Conservation (phyloP, 1,140 invertebrate genomes). For the Eupeodes corollae region DNA sequence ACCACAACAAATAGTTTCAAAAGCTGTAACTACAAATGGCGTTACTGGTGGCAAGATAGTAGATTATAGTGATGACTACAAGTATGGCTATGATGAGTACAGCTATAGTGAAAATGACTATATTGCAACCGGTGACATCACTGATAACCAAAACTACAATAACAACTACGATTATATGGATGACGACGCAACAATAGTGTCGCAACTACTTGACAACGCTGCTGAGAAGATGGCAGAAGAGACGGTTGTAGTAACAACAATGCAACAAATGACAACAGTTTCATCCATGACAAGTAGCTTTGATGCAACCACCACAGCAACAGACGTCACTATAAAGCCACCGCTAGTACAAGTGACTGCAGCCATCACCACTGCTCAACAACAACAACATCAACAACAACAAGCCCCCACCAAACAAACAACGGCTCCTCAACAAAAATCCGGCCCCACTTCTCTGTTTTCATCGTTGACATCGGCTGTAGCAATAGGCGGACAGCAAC, state of each 20-base stretch:
- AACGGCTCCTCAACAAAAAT: conserved; percentile 1
- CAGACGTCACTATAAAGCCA: too few relatives aligned
- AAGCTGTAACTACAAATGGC: not conserved
- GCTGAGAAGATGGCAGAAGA: not conserved
- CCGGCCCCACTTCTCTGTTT: conserved; percentile 2
- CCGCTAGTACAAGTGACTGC: too few relatives aligned
- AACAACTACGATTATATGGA: conserved; percentile 1
- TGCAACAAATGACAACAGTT: not conserved
- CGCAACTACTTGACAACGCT: too few relatives aligned
- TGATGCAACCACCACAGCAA: not conserved
- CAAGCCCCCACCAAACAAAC: not conserved
- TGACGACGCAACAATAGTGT: not conserved
- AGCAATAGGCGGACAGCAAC: not conserved
- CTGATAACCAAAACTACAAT: conserved; percentile 1
- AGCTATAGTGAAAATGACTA: conserved; percentile 9
- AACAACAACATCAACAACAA: not conserved
- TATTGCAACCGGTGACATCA: conserved; percentile 9
- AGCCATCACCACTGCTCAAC: not conserved
- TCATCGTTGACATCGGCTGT: conserved; percentile 2
- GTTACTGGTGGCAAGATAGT: not conserved
- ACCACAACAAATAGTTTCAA: not conserved
- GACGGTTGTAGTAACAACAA: not conserved
- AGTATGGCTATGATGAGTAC: conserved; percentile 11
- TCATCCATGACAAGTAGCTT: not conserved
- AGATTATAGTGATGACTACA: conserved; percentile 6